Conservation (phyloP, 1,140 invertebrate species). For the Hyles vespertilio region DNA sequence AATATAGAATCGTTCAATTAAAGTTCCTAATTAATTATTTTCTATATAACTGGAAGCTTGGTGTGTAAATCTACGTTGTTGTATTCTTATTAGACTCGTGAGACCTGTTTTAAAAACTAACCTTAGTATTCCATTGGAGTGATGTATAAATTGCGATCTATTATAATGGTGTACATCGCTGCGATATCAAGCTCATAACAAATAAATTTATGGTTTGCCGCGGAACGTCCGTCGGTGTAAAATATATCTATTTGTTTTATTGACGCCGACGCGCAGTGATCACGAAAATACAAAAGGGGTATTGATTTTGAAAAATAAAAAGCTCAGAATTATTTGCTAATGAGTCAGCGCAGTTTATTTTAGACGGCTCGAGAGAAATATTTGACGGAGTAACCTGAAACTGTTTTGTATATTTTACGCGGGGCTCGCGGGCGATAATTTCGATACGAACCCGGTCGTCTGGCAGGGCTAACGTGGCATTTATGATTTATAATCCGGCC, state of each 20-base stretch:
- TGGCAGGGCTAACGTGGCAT: constrained; percentile 57
- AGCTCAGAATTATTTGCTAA: constrained; percentile 22
- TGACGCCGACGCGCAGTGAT: no score
- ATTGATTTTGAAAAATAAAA: not conserved
- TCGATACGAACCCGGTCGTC: constrained; percentile 53
- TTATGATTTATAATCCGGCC: constrained; percentile 72
- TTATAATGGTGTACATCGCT: no score
- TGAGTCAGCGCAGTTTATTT: constrained; percentile 58
- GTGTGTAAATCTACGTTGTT: not conserved
- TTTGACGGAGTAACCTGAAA: constrained; percentile 65
- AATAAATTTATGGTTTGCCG: no score
- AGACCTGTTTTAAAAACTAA: no score
- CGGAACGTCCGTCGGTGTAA: no score
- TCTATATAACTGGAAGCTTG: constrained; percentile 9
- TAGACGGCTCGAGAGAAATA: constrained; percentile 49
- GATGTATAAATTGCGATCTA: no score
- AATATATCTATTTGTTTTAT: no score
- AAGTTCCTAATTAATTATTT: constrained; percentile 12
- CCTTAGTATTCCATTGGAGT: no score
- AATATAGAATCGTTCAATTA: constrained; percentile 20
- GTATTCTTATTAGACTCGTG: no score
- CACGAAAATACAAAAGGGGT: no score
- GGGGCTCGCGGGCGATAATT: constrained; percentile 62
- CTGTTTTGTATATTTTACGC: constrained; percentile 69
- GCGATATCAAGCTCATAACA: no score